Evolutionary conservation across 2,888 invertebrate genomes (phyloP), one percentile per base, ranked within the genome.

Genomic region (Microctonus brassicae): DNA sequence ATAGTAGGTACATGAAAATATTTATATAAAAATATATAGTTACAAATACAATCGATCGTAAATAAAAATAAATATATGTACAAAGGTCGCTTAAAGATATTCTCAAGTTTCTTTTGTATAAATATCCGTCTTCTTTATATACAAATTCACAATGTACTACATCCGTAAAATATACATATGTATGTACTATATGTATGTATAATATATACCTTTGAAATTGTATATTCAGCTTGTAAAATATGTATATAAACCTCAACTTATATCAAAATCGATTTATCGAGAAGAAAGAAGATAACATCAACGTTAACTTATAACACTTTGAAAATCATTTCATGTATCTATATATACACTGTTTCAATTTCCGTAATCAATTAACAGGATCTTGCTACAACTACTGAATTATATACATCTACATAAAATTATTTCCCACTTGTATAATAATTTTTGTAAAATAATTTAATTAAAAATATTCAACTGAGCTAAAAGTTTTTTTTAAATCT

Each of bases 321-420:
- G 34, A 20, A 5, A 11, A 17, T 42, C 42, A 17, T 33, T 17
- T 22, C 55, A 26, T 33, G 34, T 55, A n/a, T 42, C 33, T 60
- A 42, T 29, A n/a, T n/a, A n/a, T 64, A 70, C 64, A 58, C n/a
- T n/a, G n/a, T n/a, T n/a, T n/a, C 73, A 71, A 75, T 73, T 73
- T 65, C 62, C 65, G 66, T 73, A 70, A 75, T 75, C 75, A 70
- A 70, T 73, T 68, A 73, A 73, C 73, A 69, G 67, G 66, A 75
- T 75, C 73, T 73, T 58, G 17, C 67, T 33, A 47, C 29, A 20
- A 10, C 58, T 42, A 26, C 58, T 39, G 67, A 39, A 5, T 13
- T 33, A 13, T 33, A 55, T 53, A 20, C 24, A 24, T 13, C 6
- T 22, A 53, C 13, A 10, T 53, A 58, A 11, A 58, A 6, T 33